A percentile compares a stretch with the other conserved stretches of the same genome.
Conservation (phyloP, 2,113 vertebrate species). For the Halcyon malimbica region DNA sequence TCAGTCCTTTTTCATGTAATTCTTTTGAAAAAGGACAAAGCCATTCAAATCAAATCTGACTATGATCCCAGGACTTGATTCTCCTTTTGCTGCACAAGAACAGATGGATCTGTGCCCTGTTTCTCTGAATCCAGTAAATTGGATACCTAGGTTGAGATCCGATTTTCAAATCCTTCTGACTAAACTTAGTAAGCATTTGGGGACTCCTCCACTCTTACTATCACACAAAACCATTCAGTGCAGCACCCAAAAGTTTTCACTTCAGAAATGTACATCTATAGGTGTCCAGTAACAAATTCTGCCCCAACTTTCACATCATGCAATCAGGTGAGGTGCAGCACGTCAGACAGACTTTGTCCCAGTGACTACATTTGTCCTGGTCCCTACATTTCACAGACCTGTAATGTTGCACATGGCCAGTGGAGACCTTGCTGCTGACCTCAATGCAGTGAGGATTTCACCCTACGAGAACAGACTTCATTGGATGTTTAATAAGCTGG, state of each 20-base stretch:
- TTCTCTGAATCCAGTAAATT: neutral
- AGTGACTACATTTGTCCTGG: neutral
- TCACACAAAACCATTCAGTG: neutral
- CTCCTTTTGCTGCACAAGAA: neutral
- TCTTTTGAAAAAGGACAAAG: neutral
- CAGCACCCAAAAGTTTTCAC: neutral
- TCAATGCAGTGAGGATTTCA: neutral
- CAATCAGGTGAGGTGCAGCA: neutral
- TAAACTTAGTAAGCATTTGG: neutral
- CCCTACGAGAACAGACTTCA: neutral
- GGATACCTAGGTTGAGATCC: neutral
- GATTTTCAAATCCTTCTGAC: neutral
- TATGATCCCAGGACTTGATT: neutral
- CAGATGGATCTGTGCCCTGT: neutral
- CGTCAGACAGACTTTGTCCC: neutral
- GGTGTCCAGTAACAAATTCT: neutral
- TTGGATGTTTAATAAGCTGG: neutral
- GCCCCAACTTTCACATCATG: fast-evolving
- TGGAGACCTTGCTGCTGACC: neutral
- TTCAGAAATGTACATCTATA: neutral
- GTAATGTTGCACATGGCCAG: neutral
- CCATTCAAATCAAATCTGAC: neutral
- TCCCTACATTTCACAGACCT: neutral
- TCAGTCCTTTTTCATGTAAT: neutral
- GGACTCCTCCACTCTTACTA: neutral